phyloP scores from a whole-genome alignment of 2,113 vertebrate genomes.

The Pitta sordida region DNA sequence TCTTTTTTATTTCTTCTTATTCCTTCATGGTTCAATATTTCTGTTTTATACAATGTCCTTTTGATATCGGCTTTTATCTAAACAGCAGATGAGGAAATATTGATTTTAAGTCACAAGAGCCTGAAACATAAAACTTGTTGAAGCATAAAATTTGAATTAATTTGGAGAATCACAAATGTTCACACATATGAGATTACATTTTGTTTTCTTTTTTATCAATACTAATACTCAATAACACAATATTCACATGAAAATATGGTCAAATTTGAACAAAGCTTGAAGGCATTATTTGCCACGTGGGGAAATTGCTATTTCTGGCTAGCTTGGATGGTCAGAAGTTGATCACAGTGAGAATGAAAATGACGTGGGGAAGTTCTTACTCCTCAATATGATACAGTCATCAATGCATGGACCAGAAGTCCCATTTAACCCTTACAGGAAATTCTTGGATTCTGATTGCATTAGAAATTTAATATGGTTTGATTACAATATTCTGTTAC shows the following conservation, averaged over 20 bases:
- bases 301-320: neutral
- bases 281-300: neutral
- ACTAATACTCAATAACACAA: neutral
- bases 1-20: neutral
- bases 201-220: neutral
- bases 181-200: neutral
- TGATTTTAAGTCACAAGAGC: neutral
- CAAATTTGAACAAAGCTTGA: neutral
- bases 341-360: neutral
- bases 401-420: neutral
- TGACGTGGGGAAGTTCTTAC: neutral
- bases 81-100: neutral
- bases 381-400: neutral
- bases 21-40: neutral
- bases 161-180: neutral
- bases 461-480: neutral
- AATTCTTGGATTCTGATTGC: accelerated
- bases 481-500: neutral
- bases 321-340: neutral
- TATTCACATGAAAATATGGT: neutral
- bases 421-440: too few species aligned
- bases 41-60: neutral
- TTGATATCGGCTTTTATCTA: neutral
- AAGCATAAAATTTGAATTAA: neutral
- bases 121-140: neutral